A percentile compares a stretch with the other conserved stretches of the same genome.
phyloP scores from a whole-genome alignment of 2,113 vertebrate species.

The Xiphophorus maculatus region DNA sequence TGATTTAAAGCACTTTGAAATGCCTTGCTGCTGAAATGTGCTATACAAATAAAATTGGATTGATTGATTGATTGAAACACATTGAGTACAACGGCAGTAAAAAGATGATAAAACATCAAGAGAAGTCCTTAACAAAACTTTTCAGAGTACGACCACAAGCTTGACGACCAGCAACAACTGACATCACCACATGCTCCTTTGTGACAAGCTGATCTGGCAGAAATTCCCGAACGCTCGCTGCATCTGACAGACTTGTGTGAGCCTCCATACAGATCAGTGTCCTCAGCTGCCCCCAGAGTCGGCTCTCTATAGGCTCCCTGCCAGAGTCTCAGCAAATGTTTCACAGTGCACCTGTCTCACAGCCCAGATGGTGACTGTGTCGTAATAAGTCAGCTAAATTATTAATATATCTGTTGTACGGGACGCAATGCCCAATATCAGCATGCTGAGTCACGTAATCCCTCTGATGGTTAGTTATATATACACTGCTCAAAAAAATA shows the following conservation, averaged over 20 bases:
- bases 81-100: neutral
- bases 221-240: neutral
- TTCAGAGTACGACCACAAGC: neutral
- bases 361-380: conserved; percentile 3
- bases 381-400: conserved; percentile 33
- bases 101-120: neutral
- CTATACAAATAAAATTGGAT: too few relatives aligned
- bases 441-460: neutral
- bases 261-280: conserved; percentile 21
- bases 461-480: neutral
- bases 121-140: neutral
- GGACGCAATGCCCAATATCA: neutral
- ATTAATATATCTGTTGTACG: neutral
- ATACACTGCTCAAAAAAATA: too few relatives aligned
- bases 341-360: conserved; percentile 39
- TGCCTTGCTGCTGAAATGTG: too few relatives aligned
- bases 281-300: conserved; percentile 28
- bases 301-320: conserved; percentile 20
- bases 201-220: conserved; percentile 2
- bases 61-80: too few relatives aligned
- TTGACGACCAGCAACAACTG: neutral
- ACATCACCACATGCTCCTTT: conserved; percentile 8
- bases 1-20: too few relatives aligned
- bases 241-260: conserved; percentile 14
- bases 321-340: conserved; percentile 10